Conservation (phyloP, 2,113 vertebrate genomes). For the Ibidorhyncha struthersii region DNA sequence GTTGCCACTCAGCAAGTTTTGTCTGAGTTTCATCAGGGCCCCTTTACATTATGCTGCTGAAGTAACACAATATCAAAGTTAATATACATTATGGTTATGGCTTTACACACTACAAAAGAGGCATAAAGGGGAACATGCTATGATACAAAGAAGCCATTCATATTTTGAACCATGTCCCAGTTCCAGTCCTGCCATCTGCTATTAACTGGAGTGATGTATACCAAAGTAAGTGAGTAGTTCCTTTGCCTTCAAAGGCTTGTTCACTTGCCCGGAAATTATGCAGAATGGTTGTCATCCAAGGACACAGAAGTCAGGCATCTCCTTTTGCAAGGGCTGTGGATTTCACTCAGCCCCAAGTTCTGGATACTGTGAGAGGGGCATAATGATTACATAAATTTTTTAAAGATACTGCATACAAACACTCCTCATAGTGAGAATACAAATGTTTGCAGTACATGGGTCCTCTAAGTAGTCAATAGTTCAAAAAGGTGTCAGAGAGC, state of each 20-base stretch:
- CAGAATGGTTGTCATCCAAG: neutral
- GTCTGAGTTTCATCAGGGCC: neutral
- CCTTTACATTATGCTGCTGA: neutral
- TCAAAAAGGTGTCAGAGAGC: neutral
- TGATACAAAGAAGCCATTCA: neutral
- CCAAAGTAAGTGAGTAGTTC: neutral
- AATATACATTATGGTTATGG: neutral
- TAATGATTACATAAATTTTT: neutral
- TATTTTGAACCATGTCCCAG: neutral
- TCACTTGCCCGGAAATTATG: neutral
- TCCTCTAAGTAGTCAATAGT: fast-evolving
- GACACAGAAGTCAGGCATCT: neutral
- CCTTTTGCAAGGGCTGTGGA: neutral
- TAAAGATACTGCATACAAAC: neutral
- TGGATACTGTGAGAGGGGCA: neutral
- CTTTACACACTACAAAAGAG: neutral
- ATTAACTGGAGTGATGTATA: neutral
- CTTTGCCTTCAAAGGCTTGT: neutral
- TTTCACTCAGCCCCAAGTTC: neutral
- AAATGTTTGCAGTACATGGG: neutral
- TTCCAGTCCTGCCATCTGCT: neutral
- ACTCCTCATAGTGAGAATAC: neutral
- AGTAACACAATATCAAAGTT: neutral
- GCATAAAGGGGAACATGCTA: neutral
- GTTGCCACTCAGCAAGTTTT: neutral